Percentiles rank a stretch among this genome's conserved stretches.
These are phyloP conservation scores for Colossoma macropomum DNA, from an alignment of 2,113 vertebrate genomes.

Conservation along the genomic window DNA sequence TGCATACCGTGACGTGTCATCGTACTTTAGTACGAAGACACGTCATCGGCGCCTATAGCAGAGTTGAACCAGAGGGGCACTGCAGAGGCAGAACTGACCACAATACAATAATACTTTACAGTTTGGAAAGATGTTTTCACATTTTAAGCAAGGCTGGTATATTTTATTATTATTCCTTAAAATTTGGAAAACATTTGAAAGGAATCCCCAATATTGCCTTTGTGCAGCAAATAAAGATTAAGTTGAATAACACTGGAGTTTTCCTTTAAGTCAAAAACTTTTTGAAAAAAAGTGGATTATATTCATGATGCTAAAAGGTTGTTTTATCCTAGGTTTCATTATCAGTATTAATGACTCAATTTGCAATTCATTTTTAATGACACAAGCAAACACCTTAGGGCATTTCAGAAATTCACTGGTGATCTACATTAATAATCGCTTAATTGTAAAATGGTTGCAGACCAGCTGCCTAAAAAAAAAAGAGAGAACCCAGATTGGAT, in stretches of 20 bases:
- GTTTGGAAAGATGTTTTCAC: too few species aligned
- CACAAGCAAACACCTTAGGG: constrained; percentile 6
- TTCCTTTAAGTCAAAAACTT: neutral
- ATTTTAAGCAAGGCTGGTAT: too few species aligned
- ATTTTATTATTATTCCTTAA: too few species aligned
- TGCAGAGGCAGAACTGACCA: too few species aligned
- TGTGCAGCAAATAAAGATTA: too few species aligned
- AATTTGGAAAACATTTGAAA: too few species aligned
- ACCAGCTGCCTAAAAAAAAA: constrained; percentile 22
- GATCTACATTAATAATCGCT: constrained; percentile 32
- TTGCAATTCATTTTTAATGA: neutral
- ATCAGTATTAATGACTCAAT: constrained; percentile 13
- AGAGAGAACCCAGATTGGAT: neutral
- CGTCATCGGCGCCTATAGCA: too few species aligned
- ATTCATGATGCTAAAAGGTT: constrained; percentile 15
- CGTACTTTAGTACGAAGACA: too few species aligned
- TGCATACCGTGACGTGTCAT: too few species aligned
- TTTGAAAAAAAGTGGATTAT: neutral
- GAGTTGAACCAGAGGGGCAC: too few species aligned
- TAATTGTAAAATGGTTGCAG: constrained; percentile 27
- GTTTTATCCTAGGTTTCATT: neutral
- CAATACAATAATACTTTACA: too few species aligned
- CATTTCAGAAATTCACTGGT: constrained; percentile 23
- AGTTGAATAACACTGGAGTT: neutral
- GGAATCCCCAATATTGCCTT: too few species aligned